phyloP scores from a whole-genome alignment of 2,797 vertebrate genomes.

The Gobionotothen gibberifrons region DNA sequence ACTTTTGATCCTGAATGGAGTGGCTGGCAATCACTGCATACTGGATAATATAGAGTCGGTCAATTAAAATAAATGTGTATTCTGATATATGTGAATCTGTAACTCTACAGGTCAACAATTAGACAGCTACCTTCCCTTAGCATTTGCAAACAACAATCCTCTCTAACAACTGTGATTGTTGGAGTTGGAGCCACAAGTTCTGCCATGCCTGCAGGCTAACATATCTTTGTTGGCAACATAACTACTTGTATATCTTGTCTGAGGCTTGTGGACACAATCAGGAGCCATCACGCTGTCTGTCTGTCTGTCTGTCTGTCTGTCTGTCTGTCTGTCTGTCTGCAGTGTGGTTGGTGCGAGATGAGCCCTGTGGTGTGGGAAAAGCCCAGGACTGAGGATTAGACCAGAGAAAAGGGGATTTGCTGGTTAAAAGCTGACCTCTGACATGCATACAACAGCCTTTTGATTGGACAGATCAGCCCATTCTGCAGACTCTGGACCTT shows the following conservation, averaged over 20 bases:
- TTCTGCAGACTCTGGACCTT: conserved; percentile 44
- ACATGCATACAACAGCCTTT: conserved; percentile 71
- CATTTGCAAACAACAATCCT: not conserved
- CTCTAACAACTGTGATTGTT: not conserved
- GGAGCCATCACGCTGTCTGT: conserved; percentile 21
- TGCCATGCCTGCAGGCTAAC: not conserved
- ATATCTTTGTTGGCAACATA: not conserved
- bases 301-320: no score
- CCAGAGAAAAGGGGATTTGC: conserved; percentile 68
- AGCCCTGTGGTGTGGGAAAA: conserved; percentile 71
- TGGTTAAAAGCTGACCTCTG: conserved; percentile 76
- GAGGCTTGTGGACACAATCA: conserved; percentile 10
- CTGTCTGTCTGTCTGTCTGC: conserved; percentile 53
- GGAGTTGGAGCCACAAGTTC: not conserved
- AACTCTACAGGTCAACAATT: no score
- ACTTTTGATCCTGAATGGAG: no score
- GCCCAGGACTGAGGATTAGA: conserved; percentile 70
- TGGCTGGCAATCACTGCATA: no score
- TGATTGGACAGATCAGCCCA: conserved; percentile 67
- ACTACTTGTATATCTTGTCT: conserved; percentile 33
- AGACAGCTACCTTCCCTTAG: no score
- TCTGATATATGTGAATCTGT: no score
- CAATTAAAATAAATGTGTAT: no score
- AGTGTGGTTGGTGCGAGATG: conserved; percentile 50
- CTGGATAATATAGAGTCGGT: no score